Evolutionary conservation across 2,113 vertebrate genomes (phyloP).

Genomic region (Hippolais icterina): DNA sequence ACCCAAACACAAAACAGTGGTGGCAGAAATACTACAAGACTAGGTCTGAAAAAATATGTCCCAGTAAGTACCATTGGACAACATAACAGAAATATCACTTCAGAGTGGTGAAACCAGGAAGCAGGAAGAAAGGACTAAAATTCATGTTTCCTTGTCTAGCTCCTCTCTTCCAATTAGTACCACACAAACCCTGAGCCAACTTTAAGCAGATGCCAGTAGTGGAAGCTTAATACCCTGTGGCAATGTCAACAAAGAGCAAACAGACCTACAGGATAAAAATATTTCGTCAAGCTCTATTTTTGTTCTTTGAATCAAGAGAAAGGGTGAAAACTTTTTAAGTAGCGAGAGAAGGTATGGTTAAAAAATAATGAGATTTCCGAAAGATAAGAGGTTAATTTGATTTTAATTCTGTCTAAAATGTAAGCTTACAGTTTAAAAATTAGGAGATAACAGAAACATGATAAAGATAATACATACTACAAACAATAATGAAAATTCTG

Average conservation of each 20-base stretch:
- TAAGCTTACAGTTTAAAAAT: neutral
- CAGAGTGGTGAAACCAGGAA: neutral
- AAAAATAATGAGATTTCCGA: neutral
- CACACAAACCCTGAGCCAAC: neutral
- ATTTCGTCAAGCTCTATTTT: neutral
- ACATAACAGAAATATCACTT: neutral
- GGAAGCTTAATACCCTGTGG: neutral
- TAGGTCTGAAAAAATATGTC: neutral
- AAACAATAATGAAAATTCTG: neutral
- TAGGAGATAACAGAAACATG: neutral
- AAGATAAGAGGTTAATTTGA: neutral
- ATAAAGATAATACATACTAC: neutral
- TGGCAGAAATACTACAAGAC: neutral
- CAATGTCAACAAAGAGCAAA: conserved; percentile 4
- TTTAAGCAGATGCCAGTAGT: conserved; percentile 12
- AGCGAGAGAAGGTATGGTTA: neutral
- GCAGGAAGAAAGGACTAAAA: neutral
- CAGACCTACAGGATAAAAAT: neutral
- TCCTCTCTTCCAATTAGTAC: neutral
- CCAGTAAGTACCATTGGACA: neutral
- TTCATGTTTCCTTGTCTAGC: neutral
- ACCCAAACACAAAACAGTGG: neutral
- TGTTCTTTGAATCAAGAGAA: neutral
- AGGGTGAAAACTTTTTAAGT: neutral
- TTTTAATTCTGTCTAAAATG: neutral